Evolutionary conservation across 2,113 vertebrate species (phyloP).

Genomic region (Globicephala melas): DNA sequence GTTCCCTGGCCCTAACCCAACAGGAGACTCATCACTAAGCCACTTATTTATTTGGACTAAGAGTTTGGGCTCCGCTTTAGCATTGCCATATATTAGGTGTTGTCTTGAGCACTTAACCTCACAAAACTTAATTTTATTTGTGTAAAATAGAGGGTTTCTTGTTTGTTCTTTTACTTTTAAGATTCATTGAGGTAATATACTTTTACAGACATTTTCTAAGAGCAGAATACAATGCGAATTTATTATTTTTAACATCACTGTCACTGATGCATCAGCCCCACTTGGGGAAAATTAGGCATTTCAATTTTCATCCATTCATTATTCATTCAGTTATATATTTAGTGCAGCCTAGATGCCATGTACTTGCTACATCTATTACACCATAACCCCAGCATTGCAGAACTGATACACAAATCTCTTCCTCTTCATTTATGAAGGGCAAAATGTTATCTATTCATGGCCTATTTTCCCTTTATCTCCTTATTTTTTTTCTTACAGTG

Average conservation of each 20-base stretch:
- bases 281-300: background rate
- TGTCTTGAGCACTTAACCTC: background rate
- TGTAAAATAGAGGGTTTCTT: background rate
- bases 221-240: background rate
- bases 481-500: background rate
- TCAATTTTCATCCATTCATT: background rate
- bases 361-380: background rate
- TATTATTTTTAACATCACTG: background rate
- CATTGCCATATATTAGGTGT: background rate
- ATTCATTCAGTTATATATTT: background rate
- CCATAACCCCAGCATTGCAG: background rate
- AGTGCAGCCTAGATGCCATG: background rate
- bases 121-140: background rate
- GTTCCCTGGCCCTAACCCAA: background rate
- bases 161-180: background rate
- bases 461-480: background rate
- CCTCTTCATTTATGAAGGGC: background rate
- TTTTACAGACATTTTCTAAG: background rate
- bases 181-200: background rate
- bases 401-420: background rate
- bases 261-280: background rate
- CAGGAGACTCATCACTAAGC: accelerated
- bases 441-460: background rate
- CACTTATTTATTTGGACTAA: background rate
- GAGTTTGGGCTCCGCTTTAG: background rate